Conservation (phyloP, 2,113 vertebrate genomes). For the Delphinus delphis region DNA sequence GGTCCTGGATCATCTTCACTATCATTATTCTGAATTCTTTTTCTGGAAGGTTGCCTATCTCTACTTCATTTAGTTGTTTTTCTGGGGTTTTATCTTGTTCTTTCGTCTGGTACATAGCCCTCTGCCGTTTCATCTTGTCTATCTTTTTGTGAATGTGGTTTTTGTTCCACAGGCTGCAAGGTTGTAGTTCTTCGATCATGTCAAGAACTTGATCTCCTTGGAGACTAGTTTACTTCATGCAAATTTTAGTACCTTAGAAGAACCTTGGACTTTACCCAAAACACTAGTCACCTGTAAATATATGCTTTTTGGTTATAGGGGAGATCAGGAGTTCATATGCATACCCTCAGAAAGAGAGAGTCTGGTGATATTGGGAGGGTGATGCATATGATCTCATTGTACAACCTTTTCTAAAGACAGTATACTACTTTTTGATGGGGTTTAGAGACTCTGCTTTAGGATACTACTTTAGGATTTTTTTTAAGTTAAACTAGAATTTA, state of each 20-base stretch:
- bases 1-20: too few species aligned
- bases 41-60: too few species aligned
- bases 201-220: not conserved
- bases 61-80: too few species aligned
- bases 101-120: too few species aligned
- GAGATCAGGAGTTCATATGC: not conserved
- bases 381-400: not conserved
- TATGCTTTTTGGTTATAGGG: not conserved
- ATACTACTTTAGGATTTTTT: not conserved
- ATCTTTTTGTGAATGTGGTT: too few species aligned
- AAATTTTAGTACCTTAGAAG: not conserved
- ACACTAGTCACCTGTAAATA: not conserved
- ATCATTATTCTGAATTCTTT: too few species aligned
- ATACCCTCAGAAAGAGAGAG: not conserved
- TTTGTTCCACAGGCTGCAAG: too few species aligned
- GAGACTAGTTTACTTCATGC: not conserved
- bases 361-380: not conserved
- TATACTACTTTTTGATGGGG: not conserved
- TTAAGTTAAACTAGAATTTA: not conserved
- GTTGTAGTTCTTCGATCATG: not conserved
- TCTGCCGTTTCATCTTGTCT: too few species aligned
- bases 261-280: not conserved
- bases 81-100: too few species aligned
- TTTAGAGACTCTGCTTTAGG: not conserved
- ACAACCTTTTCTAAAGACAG: not conserved